These are phyloP conservation scores for Notospermus geniculatus DNA, from an alignment of 1,140 invertebrate genomes.

Conservation along the genomic window DNA sequence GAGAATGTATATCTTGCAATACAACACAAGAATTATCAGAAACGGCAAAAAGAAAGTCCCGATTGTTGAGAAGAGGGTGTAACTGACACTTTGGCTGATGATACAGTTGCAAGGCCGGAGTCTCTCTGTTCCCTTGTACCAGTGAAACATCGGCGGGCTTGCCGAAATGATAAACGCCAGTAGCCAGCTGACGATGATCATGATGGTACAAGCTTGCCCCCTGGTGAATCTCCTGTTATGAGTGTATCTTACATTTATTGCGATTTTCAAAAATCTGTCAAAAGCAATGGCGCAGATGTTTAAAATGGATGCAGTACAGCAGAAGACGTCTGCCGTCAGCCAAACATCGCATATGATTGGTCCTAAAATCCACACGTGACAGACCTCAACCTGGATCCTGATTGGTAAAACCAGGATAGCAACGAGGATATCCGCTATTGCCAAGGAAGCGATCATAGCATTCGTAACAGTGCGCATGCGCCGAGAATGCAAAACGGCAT, in stretches of 20 bases:
- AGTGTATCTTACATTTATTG: background rate
- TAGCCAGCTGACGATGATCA: background rate
- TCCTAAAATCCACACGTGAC: constrained; percentile 28
- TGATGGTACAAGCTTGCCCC: background rate
- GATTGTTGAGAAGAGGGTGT: background rate
- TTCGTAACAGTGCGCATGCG: constrained; percentile 52
- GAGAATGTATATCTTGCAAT: background rate
- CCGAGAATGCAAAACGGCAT: constrained; percentile 58
- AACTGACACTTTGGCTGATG: background rate
- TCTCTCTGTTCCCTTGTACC: background rate
- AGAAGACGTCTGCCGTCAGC: constrained; percentile 83
- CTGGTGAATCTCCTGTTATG: background rate
- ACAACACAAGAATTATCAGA: background rate
- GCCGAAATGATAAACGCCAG: background rate
- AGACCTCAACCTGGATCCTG: constrained; percentile 57
- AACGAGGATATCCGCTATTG: constrained; percentile 27
- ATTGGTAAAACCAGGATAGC: constrained; percentile 63
- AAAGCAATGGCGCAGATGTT: constrained; percentile 91
- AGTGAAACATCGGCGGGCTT: background rate
- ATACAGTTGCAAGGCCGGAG: background rate
- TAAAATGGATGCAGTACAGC: constrained; percentile 94
- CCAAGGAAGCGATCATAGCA: constrained; percentile 29
- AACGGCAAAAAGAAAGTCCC: background rate
- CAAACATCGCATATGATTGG: constrained; percentile 36
- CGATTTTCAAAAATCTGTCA: constrained; percentile 65